Base-by-base conservation (phyloP, 1,140 invertebrate species). In the Apis laboriosa region DNA sequence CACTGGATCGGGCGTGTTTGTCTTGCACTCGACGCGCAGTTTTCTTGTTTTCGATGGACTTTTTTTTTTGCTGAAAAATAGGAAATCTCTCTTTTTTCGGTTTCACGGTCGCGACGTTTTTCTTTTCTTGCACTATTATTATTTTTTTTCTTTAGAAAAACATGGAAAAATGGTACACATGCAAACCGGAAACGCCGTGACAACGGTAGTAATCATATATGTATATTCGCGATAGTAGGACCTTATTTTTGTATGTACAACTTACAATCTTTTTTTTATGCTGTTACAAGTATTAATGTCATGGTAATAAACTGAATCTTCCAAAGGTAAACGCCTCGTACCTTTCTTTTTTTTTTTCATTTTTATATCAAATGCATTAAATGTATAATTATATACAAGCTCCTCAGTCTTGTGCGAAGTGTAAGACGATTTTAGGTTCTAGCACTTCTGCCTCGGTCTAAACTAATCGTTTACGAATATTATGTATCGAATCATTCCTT, bases 321-420 rank as follows among this genome's bases (percentile, higher is more conserved):
- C 43, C 49, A 63, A 63, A 63, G 83, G 63, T 73, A 43, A 82
- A 74, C 80, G 66, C 34, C 55, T 70, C 66, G 53, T 56, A 8
- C 34, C 15, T 63, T 63, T 63, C 2, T 63, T 56, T 19, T 56
- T 7, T 28, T 2, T 63, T 28, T 13, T 56, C 64, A n/a, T 24
- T 63, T 24, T 72, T 55, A 72, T 88, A 88, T 85, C 83, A 88
- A 88, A 86, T 67, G 71, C 72, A 53, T 78, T 85, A 79, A 73
- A 82, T 84, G 63, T 89, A 86, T 84, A 82, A 66, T 84, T 90
- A 90, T 90, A 77, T 89, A 89, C 86, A 90, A 85, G 79, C 89
- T 89, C 85, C 88, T 90, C 89, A 90, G 88, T 90, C 89, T 90
- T 89, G 88, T 83, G 84, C 83, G 84, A 86, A 89, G 80, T 80